Conservation (phyloP, 2,113 vertebrate genomes). For the Tyto alba region DNA sequence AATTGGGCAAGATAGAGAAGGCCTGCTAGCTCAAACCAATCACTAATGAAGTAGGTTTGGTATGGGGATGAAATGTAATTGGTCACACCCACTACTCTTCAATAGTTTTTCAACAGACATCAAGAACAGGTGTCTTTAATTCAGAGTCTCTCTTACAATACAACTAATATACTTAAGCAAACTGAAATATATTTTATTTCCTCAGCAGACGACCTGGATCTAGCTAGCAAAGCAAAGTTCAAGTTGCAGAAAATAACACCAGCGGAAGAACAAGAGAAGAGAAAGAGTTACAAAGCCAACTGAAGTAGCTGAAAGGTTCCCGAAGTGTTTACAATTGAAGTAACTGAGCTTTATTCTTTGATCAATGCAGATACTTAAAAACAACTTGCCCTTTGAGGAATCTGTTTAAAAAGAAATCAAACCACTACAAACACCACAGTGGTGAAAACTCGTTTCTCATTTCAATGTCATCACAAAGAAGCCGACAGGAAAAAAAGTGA, state of each 20-base stretch:
- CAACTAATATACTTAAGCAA: not conserved
- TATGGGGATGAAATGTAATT: not conserved
- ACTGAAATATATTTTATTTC: not conserved
- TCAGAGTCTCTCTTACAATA: not conserved
- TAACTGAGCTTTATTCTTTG: conserved; percentile 5
- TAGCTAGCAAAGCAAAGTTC: conserved; percentile 22
- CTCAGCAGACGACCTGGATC: not conserved
- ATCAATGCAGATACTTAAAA: conserved; percentile 11
- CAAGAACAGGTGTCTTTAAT: not conserved
- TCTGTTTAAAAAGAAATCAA: conserved; percentile 3
- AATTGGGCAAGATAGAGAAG: not conserved
- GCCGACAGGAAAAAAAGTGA: not conserved
- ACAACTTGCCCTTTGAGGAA: not conserved
- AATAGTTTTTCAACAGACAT: not conserved
- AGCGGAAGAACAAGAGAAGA: not conserved
- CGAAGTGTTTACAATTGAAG: not conserved
- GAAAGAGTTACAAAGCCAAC: not conserved
- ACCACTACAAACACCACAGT: not conserved
- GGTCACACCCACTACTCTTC: not conserved
- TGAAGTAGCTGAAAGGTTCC: conserved; percentile 26
- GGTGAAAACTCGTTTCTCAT: conserved; percentile 5
- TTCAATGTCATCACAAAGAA: not conserved
- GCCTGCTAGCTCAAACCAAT: not conserved
- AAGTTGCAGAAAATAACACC: not conserved
- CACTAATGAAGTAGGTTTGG: not conserved